Percentiles rank a stretch among this genome's conserved stretches.
Evolutionary conservation across 2,797 vertebrate genomes (phyloP).

Genomic region (Rhabdomys pumilio): DNA sequence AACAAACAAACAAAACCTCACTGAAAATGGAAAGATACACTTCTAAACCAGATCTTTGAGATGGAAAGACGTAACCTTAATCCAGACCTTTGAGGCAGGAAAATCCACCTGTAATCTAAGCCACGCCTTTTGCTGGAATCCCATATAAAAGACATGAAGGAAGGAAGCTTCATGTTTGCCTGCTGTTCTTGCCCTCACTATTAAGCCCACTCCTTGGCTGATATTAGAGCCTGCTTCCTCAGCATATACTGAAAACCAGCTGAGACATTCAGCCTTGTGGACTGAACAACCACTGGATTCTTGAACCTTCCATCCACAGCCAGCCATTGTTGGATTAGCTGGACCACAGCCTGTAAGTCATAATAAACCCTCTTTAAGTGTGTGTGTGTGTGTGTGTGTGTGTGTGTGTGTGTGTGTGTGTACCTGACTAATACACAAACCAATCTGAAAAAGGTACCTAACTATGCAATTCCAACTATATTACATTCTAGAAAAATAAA

Average conservation of each 20-base stretch:
- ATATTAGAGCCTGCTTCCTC: not conserved
- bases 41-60: too few relatives aligned
- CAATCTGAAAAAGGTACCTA: not conserved
- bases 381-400: too few relatives aligned
- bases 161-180: not conserved
- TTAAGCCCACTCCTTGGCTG: not conserved
- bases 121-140: not conserved
- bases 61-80: too few relatives aligned
- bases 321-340: not conserved
- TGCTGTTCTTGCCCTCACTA: not conserved
- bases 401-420: too few relatives aligned
- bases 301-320: not conserved
- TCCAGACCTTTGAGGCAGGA: too few relatives aligned
- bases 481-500: not conserved
- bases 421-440: not conserved
- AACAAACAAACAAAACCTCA: not conserved
- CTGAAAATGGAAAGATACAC: not conserved
- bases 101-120: too few relatives aligned
- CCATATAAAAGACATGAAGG: not conserved
- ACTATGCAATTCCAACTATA: not conserved
- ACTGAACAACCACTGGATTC: not conserved
- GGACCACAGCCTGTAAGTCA: not conserved
- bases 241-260: too few relatives aligned
- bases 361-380: not conserved
- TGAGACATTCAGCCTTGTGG: too few relatives aligned